Percentiles rank a stretch among this genome's conserved stretches.
phyloP scores from a whole-genome alignment of 2,888 invertebrate species.

The Polyommatus iphigenia region DNA sequence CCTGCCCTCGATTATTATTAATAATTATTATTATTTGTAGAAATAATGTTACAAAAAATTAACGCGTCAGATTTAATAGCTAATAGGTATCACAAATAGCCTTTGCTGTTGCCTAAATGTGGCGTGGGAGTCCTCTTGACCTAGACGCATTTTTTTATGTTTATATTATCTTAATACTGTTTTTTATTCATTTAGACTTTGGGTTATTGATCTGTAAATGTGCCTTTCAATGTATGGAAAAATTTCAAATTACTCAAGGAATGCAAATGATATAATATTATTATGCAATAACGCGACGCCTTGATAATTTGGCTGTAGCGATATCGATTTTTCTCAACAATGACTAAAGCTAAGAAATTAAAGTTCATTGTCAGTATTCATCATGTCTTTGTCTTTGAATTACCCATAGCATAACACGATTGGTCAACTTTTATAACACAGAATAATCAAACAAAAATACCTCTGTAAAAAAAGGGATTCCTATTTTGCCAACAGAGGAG shows the following conservation, averaged over 20 bases:
- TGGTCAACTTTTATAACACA: too few relatives aligned
- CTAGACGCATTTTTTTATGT: not conserved
- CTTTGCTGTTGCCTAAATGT: not conserved
- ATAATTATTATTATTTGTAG: not conserved
- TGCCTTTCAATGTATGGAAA: not conserved
- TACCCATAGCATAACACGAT: too few relatives aligned
- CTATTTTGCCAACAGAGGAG: too few relatives aligned
- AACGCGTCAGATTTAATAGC: not conserved
- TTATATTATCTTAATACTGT: too few relatives aligned
- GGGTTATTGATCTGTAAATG: not conserved
- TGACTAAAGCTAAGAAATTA: too few relatives aligned
- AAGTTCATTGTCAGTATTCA: too few relatives aligned
- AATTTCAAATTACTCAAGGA: not conserved
- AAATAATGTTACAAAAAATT: not conserved
- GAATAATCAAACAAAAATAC: too few relatives aligned
- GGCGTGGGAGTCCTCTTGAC: not conserved
- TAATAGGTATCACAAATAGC: not conserved
- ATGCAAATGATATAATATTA: too few relatives aligned
- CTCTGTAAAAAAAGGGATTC: too few relatives aligned
- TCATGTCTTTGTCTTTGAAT: too few relatives aligned
- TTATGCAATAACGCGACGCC: not conserved
- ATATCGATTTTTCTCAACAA: too few relatives aligned
- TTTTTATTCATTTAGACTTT: not conserved
- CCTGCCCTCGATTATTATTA: not conserved
- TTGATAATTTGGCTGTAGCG: too few relatives aligned